Percentiles rank a stretch among this genome's conserved stretches.
Conservation (phyloP, 2,888 invertebrate species). For the Tipula confusa region DNA sequence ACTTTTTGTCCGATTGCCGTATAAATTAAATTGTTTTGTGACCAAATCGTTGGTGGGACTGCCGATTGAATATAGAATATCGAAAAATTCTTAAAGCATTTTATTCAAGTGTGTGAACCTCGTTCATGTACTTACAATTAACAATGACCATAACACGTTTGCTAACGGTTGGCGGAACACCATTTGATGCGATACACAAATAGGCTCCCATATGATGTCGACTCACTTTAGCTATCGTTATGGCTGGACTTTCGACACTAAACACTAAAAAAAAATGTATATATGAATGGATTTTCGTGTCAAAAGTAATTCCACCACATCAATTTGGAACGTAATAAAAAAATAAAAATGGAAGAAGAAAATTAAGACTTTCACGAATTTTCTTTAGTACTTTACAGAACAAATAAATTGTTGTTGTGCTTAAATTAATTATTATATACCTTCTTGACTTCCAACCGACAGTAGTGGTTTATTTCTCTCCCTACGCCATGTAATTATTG, state of each 20-base stretch:
- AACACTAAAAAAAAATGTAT: constrained; percentile 37
- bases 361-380: constrained; percentile 15
- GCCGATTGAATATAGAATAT: background rate
- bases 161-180: constrained; percentile 49
- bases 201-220: constrained; percentile 47
- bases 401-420: background rate
- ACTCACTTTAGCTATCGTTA: constrained; percentile 44
- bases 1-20: constrained; percentile 46
- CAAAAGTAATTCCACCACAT: constrained; percentile 26
- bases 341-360: background rate
- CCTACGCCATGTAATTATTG: constrained; percentile 81
- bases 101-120: background rate
- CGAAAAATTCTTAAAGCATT: background rate
- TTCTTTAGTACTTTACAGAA: background rate
- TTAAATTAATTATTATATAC: constrained; percentile 32
- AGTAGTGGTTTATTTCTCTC: constrained; percentile 66
- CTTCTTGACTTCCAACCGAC: constrained; percentile 38
- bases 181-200: constrained; percentile 49
- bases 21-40: constrained; percentile 45
- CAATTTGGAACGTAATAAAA: background rate
- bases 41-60: constrained; percentile 48
- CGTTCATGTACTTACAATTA: constrained; percentile 42
- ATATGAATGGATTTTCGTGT: background rate
- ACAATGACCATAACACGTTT: constrained; percentile 47
- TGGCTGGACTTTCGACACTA: constrained; percentile 45